Evolutionary conservation across 2,888 invertebrate genomes (phyloP).

Genomic region (Conus canariensis): DNA sequence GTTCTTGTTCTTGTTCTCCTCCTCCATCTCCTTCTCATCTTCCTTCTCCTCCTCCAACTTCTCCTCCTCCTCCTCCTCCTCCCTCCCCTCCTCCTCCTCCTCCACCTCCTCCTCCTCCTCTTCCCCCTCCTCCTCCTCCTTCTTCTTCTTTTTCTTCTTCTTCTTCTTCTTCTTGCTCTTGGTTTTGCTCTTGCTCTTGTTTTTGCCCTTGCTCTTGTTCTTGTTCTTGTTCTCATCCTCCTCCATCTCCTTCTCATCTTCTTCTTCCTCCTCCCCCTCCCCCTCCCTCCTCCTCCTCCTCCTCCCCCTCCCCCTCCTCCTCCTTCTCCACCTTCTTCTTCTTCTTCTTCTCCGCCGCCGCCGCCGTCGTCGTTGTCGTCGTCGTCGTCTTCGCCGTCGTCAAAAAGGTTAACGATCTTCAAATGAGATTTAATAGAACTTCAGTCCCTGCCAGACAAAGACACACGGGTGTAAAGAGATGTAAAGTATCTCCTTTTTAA

Average conservation of each 20-base stretch:
- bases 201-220: neutral
- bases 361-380: no score
- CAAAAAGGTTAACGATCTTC: no score
- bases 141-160: neutral
- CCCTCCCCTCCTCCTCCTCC: neutral
- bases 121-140: neutral
- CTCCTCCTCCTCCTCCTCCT: neutral
- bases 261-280: neutral
- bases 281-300: neutral
- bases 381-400: no score
- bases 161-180: neutral
- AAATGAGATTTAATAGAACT: no score
- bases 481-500: no score
- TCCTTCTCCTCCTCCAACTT: neutral
- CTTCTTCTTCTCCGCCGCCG: no score
- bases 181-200: no score
- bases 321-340: neutral
- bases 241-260: neutral
- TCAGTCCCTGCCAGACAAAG: no score
- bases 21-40: neutral
- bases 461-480: no score
- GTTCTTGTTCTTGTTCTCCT: neutral
- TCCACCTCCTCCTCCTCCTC: no score
- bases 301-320: neutral
- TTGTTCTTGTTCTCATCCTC: neutral